Evolutionary conservation across 2,797 vertebrate genomes (phyloP).

Genomic region (Cossypha caffra): DNA sequence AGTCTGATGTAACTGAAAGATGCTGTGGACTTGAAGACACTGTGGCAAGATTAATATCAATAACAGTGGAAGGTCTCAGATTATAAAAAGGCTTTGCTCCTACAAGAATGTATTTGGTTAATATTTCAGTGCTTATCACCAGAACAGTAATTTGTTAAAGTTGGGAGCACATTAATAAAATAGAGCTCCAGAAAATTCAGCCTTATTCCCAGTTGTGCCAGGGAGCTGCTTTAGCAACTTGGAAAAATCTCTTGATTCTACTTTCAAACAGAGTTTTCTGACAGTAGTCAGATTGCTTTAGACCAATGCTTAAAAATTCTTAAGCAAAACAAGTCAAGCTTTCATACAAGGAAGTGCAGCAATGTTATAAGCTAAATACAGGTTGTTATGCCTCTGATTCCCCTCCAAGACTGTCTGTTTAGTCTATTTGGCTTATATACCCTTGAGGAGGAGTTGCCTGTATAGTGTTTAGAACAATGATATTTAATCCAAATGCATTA

Average conservation of each 20-base stretch:
- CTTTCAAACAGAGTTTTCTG: not conserved
- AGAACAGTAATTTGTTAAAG: not conserved
- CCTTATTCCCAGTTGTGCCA: not conserved
- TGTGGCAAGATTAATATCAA: not conserved
- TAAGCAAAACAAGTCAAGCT: not conserved
- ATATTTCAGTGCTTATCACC: not conserved
- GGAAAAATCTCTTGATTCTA: not conserved
- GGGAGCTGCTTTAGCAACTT: not conserved
- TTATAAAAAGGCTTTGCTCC: not conserved
- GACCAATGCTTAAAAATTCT: not conserved
- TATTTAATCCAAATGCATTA: constrained; percentile 21
- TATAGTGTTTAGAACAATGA: not conserved
- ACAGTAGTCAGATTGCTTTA: constrained; percentile 7
- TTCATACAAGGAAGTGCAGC: not conserved
- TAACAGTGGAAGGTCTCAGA: not conserved
- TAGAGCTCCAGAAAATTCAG: not conserved
- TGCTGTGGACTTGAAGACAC: not conserved
- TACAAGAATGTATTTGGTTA: not conserved
- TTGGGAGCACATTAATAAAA: not conserved
- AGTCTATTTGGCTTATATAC: constrained; percentile 23
- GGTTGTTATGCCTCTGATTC: not conserved
- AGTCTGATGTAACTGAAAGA: not conserved
- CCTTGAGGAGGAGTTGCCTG: constrained; percentile 2
- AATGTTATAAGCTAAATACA: not conserved
- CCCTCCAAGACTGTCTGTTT: constrained; percentile 22